Conservation (phyloP, 2,888 invertebrate genomes). For the Lamproptera curius region DNA sequence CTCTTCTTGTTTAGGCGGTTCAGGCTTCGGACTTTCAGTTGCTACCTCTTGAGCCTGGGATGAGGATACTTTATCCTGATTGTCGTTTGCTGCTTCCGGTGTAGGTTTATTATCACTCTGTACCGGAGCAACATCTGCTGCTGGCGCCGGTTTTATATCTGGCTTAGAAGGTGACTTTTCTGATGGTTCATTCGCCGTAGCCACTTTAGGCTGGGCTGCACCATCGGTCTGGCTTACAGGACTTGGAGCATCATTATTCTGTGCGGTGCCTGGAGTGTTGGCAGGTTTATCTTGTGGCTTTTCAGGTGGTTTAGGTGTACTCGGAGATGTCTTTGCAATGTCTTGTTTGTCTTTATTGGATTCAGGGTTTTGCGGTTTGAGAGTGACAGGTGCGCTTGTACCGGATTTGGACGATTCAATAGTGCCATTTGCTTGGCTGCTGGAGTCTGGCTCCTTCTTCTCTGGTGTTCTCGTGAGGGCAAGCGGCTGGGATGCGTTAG, state of each 20-base stretch:
- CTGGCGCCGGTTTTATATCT: conserved; percentile 55
- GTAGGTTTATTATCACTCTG: conserved; percentile 62
- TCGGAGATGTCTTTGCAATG: conserved; percentile 66
- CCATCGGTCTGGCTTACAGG: conserved; percentile 43
- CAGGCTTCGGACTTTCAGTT: conserved; percentile 46
- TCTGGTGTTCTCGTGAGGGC: conserved; percentile 70
- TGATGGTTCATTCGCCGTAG: conserved; percentile 56
- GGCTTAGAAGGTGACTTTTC: conserved; percentile 64
- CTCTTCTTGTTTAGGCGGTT: conserved; percentile 47
- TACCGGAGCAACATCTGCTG: conserved; percentile 61
- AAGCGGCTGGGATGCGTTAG: conserved; percentile 49
- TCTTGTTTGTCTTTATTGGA: conserved; percentile 63
- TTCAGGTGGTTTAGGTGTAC: conserved; percentile 69
- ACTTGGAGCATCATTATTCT: conserved; percentile 50
- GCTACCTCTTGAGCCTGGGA: conserved; percentile 40
- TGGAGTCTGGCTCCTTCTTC: conserved; percentile 64
- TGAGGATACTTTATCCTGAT: conserved; percentile 49
- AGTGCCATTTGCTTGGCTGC: conserved; percentile 64
- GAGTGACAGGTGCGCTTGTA: conserved; percentile 44
- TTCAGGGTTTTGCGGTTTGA: conserved; percentile 64
- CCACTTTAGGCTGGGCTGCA: conserved; percentile 55
- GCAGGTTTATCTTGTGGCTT: conserved; percentile 36
- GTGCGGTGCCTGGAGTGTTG: conserved; percentile 50
- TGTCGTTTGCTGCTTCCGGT: conserved; percentile 62
- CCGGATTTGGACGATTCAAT: conserved; percentile 62